These are phyloP conservation scores for Tanytarsus gracilentus DNA, from an alignment of 2,888 invertebrate species.

Conservation along the genomic window DNA sequence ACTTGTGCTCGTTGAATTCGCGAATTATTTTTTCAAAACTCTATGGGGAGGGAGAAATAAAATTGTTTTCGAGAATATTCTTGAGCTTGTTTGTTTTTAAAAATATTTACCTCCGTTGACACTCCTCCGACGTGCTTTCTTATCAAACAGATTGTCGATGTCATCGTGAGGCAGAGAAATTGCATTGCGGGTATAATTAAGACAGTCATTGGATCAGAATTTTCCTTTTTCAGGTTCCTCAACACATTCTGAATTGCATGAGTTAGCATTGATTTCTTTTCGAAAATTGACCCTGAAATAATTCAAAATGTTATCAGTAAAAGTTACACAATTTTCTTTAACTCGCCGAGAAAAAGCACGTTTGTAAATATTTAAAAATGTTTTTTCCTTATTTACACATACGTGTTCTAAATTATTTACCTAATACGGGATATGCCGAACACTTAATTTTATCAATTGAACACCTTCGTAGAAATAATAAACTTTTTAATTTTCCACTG, in stretches of 20 bases:
- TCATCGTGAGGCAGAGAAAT: constrained; percentile 16
- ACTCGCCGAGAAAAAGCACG: neutral
- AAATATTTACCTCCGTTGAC: constrained; percentile 18
- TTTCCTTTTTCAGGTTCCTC: no score
- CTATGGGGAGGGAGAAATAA: neutral
- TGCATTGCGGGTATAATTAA: constrained; percentile 3
- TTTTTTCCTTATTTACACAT: no score
- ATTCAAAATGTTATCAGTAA: neutral
- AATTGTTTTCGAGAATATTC: neutral
- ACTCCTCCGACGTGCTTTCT: constrained; percentile 9
- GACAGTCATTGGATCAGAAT: neutral
- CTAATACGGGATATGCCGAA: neutral
- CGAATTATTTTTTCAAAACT: constrained; percentile 6
- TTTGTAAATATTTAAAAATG: no score
- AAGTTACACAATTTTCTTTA: neutral
- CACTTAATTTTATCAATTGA: constrained; percentile 16
- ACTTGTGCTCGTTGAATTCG: constrained; percentile 14
- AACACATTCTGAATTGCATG: constrained; percentile 2
- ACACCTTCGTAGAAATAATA: neutral
- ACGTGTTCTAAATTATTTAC: no score
- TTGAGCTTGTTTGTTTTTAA: no score
- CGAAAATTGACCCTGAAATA: constrained; percentile 12
- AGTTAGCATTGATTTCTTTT: neutral
- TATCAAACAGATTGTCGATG: neutral
- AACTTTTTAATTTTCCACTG: neutral